These are phyloP conservation scores for Oscheius onirici DNA, from an alignment of 2,888 invertebrate genomes.

Conservation along the genomic window DNA sequence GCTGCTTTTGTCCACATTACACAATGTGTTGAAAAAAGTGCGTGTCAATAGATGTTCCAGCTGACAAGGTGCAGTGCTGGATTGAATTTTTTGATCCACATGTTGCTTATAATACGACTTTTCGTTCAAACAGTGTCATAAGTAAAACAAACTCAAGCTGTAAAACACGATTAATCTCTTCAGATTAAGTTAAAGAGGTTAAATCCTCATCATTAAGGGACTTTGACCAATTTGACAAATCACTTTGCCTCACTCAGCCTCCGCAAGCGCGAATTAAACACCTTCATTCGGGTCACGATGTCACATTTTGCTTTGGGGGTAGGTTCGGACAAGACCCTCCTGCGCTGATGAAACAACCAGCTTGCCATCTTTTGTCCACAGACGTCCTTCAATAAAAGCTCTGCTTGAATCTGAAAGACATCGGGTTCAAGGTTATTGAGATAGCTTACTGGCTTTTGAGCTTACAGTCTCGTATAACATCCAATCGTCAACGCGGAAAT, in stretches of 20 bases:
- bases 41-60: too few relatives aligned
- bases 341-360: constrained; percentile 59
- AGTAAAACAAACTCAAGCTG: too few relatives aligned
- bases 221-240: too few relatives aligned
- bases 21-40: background rate
- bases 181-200: too few relatives aligned
- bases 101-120: too few relatives aligned
- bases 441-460: constrained; percentile 44
- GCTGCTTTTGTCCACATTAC: constrained; percentile 14
- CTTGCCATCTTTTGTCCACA: constrained; percentile 62
- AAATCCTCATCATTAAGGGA: too few relatives aligned
- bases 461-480: constrained; percentile 61
- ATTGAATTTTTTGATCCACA: too few relatives aligned
- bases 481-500: constrained; percentile 62
- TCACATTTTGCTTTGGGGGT: constrained; percentile 9
- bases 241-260: too few relatives aligned
- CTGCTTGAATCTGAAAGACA: constrained; percentile 39
- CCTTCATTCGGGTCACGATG: constrained; percentile 20
- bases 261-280: background rate
- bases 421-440: background rate
- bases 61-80: too few relatives aligned
- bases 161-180: too few relatives aligned
- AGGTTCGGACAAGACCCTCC: constrained; percentile 44
- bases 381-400: constrained; percentile 56
- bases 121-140: too few relatives aligned